These are phyloP conservation scores for Uloborus diversus DNA, from an alignment of 1,140 invertebrate species.

Conservation along the genomic window DNA sequence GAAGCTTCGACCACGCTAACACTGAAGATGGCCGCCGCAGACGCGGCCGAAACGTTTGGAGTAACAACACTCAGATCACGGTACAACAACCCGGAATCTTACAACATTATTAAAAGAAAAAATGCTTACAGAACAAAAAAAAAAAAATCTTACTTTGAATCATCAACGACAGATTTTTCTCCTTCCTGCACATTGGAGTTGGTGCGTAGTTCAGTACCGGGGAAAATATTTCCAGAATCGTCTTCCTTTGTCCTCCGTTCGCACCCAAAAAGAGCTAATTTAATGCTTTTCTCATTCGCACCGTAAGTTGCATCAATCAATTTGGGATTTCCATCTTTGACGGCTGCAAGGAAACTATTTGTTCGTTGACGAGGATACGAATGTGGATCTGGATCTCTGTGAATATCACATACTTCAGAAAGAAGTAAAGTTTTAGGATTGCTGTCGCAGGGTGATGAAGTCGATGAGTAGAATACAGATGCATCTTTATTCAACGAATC, in stretches of 20 bases:
- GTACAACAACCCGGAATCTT: too few relatives aligned
- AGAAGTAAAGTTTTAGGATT: slow-evolving; percentile 12
- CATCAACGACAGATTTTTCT: slow-evolving; percentile 5
- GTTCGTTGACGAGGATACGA: slow-evolving; percentile 29
- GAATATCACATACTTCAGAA: slow-evolving; percentile 35
- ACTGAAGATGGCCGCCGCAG: too few relatives aligned
- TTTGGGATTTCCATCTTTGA: slow-evolving; percentile 30
- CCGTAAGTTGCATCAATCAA: slow-evolving; percentile 18
- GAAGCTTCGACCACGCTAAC: too few relatives aligned
- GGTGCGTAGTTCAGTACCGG: not conserved
- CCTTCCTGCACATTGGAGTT: not conserved
- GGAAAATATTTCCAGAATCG: too few relatives aligned
- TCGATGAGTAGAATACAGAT: not conserved
- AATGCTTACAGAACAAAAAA: too few relatives aligned
- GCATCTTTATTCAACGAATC: not conserved
- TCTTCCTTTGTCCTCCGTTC: too few relatives aligned
- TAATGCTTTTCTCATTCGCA: too few relatives aligned
- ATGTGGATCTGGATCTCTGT: slow-evolving; percentile 24
- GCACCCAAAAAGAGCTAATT: too few relatives aligned
- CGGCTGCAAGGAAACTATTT: slow-evolving; percentile 24
- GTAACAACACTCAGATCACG: too few relatives aligned
- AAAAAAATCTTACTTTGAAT: slow-evolving; percentile 5
- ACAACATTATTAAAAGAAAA: too few relatives aligned
- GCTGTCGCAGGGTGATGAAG: slow-evolving; percentile 9
- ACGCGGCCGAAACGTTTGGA: too few relatives aligned